phyloP scores from a whole-genome alignment of 2,113 vertebrate species.

The Gopherus flavomarginatus region DNA sequence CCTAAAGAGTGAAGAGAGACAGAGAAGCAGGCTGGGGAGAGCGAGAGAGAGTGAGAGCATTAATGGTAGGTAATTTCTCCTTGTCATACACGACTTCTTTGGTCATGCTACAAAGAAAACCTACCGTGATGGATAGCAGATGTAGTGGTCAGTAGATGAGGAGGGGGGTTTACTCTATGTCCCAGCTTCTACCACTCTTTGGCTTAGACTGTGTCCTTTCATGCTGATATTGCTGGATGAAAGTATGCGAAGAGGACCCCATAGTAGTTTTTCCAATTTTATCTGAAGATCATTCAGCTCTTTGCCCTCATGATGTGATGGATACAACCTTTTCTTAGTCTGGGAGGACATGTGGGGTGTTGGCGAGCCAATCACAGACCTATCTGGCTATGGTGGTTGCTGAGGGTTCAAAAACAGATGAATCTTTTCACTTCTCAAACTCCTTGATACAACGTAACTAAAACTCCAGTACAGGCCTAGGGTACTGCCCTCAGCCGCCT shows the following conservation, averaged over 20 bases:
- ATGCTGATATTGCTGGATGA: neutral
- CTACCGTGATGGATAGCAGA: neutral
- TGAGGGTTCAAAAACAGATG: neutral
- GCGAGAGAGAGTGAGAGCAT: fast-evolving
- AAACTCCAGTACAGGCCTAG: neutral
- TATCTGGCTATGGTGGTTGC: neutral
- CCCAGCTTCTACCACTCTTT: neutral
- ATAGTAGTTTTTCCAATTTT: neutral
- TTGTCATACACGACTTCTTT: neutral
- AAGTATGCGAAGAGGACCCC: neutral
- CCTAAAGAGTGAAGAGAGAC: neutral
- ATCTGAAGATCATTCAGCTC: neutral
- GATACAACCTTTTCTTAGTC: neutral
- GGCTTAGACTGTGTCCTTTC: neutral
- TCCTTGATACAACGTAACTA: neutral
- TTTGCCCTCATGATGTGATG: neutral
- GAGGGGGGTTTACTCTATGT: neutral
- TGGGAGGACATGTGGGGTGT: neutral
- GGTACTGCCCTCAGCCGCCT: neutral
- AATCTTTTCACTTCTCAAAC: neutral
- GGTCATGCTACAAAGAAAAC: constrained; percentile 24
- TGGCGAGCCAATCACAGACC: neutral
- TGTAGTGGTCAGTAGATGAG: neutral
- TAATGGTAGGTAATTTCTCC: neutral
- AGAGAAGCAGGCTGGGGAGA: neutral